Conservation (phyloP, 2,113 vertebrate species). For the Cardinalis cardinalis region DNA sequence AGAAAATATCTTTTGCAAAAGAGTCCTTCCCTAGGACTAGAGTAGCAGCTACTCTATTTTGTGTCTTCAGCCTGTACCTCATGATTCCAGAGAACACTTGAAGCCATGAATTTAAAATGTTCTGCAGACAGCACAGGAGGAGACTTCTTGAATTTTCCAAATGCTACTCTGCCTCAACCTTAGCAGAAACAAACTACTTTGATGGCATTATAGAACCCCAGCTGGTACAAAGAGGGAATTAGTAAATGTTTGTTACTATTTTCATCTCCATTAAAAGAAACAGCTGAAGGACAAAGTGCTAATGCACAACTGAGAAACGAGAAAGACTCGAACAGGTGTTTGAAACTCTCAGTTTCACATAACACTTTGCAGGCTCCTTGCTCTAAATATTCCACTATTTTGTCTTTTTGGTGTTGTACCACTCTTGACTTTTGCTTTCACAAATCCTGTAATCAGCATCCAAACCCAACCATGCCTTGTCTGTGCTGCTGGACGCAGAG, state of each 20-base stretch:
- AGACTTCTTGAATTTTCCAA: neutral
- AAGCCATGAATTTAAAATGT: neutral
- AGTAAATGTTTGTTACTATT: neutral
- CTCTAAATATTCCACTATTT: neutral
- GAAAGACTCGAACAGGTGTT: neutral
- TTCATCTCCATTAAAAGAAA: neutral
- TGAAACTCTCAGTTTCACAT: neutral
- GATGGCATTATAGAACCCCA: neutral
- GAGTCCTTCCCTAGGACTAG: neutral
- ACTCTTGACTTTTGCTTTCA: neutral
- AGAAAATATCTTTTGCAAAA: neutral
- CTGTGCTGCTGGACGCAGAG: neutral
- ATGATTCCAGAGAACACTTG: neutral
- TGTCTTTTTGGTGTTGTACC: neutral
- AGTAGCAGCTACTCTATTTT: neutral
- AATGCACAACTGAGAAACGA: neutral
- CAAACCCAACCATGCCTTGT: neutral
- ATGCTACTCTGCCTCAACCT: neutral
- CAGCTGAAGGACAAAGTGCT: neutral
- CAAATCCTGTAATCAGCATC: neutral
- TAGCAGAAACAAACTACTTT: neutral
- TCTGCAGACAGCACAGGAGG: neutral
- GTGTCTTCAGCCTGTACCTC: fast-evolving
- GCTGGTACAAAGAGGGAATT: neutral
- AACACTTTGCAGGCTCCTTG: neutral